Evolutionary conservation across 2,888 invertebrate species (phyloP), one percentile per base, ranked within the genome.

Genomic region (Meloe dianella): DNA sequence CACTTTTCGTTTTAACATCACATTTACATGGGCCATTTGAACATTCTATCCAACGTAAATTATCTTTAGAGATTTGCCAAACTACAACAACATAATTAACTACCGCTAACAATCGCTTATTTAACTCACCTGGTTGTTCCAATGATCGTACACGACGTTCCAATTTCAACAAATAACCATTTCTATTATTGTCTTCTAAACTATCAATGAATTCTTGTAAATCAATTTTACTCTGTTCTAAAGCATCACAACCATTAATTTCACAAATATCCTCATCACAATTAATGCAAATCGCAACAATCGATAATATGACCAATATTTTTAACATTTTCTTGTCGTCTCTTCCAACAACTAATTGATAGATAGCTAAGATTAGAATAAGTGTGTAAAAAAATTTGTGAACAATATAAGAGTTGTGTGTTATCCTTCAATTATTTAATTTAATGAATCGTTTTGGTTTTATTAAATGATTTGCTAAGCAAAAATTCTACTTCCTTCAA

Each of bases 101-200:
- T 22, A 9, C 10, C 29, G n/a, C 12, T 59, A 60, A 38, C n/a
- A 60, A 17, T 8, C 7, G 0, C 2, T 27, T 30, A 62, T 22
- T 56, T 22, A 51, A 71, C 78, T 80, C 81, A 91, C 92, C 87
- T 74, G 91, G 86, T 80, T 91, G 91, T 81, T 92, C 92, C 65
- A 92, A 86, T 8, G 91, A 89, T 66, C 90, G 83, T 24, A 92
- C 81, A 66, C 91, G 82, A 54, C 90, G 85, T 71, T 91, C 91
- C 58, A 91, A 80, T 72, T 87, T 86, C 57, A 86, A 80, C 81
- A 88, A 84, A 66, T 86, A 85, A 62, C 73, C 72, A 27, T 69
- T 73, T 29, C 69, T 66, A 61, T 86, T 86, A 1, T 79, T 79
- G 12, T 79, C 77, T 29, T 78, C 78, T 59, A 78, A 72, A 63